Percentiles rank a stretch among this genome's conserved stretches.
These are phyloP conservation scores for Lacanobia oleracea DNA, from an alignment of 2,888 invertebrate genomes.

Conservation along the genomic window DNA sequence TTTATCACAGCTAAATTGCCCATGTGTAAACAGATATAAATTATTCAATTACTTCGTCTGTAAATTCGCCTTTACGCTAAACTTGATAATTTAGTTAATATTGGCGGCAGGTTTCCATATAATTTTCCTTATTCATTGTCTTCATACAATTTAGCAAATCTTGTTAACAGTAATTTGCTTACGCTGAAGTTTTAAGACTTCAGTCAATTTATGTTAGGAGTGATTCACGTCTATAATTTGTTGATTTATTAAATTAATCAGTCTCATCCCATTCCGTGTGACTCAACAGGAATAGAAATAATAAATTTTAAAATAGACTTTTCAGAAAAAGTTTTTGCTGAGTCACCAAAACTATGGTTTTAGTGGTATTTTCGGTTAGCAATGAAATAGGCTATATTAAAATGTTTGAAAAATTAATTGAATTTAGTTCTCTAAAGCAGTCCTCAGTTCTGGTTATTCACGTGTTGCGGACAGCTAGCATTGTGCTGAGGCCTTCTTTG, in stretches of 20 bases:
- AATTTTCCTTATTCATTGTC: conserved; percentile 29
- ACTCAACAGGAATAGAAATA: conserved; percentile 6
- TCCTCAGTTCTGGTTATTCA: too few relatives aligned
- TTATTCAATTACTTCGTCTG: neutral
- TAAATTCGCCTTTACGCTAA: neutral
- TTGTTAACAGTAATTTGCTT: conserved; percentile 45
- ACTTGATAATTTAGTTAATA: conserved; percentile 1
- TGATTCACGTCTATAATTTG: conserved; percentile 15
- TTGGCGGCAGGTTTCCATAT: conserved; percentile 10
- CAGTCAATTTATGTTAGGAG: conserved; percentile 4
- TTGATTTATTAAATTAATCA: conserved; percentile 17
- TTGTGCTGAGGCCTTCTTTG: too few relatives aligned
- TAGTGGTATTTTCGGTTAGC: too few relatives aligned
- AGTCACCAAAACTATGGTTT: neutral
- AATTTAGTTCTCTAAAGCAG: too few relatives aligned
- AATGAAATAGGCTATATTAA: too few relatives aligned
- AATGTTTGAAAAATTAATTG: too few relatives aligned
- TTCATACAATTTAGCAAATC: conserved; percentile 33
- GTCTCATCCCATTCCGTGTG: neutral
- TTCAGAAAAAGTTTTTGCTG: neutral
- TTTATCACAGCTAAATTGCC: neutral
- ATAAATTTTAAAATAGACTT: neutral
- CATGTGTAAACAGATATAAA: neutral
- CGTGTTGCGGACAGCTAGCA: too few relatives aligned
- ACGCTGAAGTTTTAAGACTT: conserved; percentile 41